Evolutionary conservation across 2,888 invertebrate genomes (phyloP).

Genomic region (Branchellion lobata): DNA sequence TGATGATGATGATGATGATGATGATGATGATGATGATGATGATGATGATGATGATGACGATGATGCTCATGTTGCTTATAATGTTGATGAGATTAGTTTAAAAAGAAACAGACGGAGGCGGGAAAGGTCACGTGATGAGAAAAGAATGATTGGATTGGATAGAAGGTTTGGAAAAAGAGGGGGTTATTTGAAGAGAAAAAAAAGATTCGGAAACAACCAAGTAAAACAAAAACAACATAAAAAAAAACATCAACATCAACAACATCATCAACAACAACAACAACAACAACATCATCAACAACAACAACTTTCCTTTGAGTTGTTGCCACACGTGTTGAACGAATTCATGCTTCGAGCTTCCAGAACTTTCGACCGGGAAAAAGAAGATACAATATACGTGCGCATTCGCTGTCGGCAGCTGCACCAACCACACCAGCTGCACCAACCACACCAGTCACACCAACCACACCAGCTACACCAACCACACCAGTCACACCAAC

Average conservation of each 20-base stretch:
- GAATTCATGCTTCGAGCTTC: constrained; percentile 30
- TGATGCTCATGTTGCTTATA: background rate
- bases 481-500: background rate
- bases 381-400: background rate
- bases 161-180: too few relatives aligned
- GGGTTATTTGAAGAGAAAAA: background rate
- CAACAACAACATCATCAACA: background rate
- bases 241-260: background rate
- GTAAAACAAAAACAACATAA: background rate
- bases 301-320: constrained; percentile 11
- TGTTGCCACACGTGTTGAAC: constrained; percentile 32
- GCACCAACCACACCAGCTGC: background rate
- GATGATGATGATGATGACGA: constrained; percentile 20
- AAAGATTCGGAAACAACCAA: background rate
- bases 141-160: too few relatives aligned
- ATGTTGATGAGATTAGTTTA: too few relatives aligned
- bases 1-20: too few relatives aligned
- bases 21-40: background rate
- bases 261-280: constrained; percentile 12
- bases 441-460: background rate
- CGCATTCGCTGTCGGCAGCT: background rate
- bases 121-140: too few relatives aligned
- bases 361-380: constrained; percentile 28
- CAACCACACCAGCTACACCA: background rate
- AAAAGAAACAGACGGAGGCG: too few relatives aligned